Evolutionary conservation across 2,113 vertebrate genomes (phyloP).

Genomic region (Catharus bicknelli): DNA sequence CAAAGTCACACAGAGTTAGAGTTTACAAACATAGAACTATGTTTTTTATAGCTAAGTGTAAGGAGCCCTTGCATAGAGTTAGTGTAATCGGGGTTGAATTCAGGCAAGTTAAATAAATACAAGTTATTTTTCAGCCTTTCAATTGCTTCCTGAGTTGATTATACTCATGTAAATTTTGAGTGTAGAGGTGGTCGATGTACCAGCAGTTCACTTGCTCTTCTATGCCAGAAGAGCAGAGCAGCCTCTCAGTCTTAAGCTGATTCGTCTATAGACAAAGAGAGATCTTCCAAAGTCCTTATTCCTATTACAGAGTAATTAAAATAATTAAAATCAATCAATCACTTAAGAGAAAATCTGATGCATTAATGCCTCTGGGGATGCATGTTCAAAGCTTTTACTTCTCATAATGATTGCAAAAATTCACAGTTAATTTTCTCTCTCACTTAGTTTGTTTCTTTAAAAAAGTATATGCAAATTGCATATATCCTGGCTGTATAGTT

Average conservation of each 20-base stretch:
- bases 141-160: neutral
- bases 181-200: neutral
- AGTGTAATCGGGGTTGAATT: neutral
- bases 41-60: neutral
- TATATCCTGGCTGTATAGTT: neutral
- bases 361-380: neutral
- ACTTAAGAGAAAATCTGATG: neutral
- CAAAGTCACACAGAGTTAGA: neutral
- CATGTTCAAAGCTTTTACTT: neutral
- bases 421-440: neutral
- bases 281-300: neutral
- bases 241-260: neutral
- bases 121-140: neutral
- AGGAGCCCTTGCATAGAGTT: neutral
- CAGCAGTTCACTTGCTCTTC: neutral
- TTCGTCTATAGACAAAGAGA: neutral
- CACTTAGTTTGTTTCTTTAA: neutral
- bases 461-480: neutral
- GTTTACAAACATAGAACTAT: neutral
- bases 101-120: neutral
- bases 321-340: neutral
- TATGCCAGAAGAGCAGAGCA: neutral
- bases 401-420: neutral
- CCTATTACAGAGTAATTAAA: neutral
- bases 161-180: neutral